phyloP scores from a whole-genome alignment of 2,888 invertebrate genomes.

The Tuta absoluta region DNA sequence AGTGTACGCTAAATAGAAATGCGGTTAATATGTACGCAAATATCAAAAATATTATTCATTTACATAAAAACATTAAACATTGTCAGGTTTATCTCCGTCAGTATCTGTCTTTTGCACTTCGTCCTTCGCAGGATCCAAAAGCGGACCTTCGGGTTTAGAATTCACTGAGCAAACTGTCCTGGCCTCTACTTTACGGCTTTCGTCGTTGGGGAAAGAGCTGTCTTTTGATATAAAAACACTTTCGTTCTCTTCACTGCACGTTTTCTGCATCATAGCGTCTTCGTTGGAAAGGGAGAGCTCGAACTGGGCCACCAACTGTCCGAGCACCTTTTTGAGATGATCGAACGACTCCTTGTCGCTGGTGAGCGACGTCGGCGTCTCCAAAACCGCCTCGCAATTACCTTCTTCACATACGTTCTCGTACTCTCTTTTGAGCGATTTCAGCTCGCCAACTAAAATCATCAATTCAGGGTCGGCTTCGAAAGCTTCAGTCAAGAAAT shows the following conservation, averaged over 20 bases:
- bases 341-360: constrained; percentile 62
- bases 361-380: constrained; percentile 35
- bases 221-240: constrained; percentile 42
- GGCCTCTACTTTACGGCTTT: constrained; percentile 37
- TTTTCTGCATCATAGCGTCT: constrained; percentile 39
- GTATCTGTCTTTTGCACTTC: constrained; percentile 30
- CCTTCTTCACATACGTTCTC: constrained; percentile 52
- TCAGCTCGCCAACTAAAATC: constrained; percentile 78
- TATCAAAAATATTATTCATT: background rate
- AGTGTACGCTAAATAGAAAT: too few relatives aligned
- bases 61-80: constrained; percentile 42
- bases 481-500: constrained; percentile 83
- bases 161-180: constrained; percentile 33
- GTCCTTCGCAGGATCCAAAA: constrained; percentile 4
- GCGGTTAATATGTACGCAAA: too few relatives aligned
- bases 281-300: constrained; percentile 60
- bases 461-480: constrained; percentile 77
- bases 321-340: constrained; percentile 71
- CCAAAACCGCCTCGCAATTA: constrained; percentile 46
- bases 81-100: constrained; percentile 38
- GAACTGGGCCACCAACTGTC: constrained; percentile 66
- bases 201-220: constrained; percentile 40
- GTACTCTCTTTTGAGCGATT: constrained; percentile 57
- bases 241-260: constrained; percentile 38
- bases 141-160: constrained; percentile 2